phyloP scores from a whole-genome alignment of 2,113 vertebrate genomes.

The Toxotes chatareus region DNA sequence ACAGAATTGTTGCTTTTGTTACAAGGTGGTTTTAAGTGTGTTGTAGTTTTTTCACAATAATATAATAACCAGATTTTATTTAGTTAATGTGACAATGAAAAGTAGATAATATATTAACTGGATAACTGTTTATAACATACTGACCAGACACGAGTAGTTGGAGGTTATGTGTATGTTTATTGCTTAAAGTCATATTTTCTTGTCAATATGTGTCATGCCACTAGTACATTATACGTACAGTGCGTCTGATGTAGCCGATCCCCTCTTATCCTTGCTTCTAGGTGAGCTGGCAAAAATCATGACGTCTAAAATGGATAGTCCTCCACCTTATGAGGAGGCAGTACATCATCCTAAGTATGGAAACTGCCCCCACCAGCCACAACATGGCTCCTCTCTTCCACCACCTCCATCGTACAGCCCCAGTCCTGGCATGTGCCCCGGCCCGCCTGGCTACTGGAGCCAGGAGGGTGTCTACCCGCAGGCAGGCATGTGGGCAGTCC shows the following conservation, averaged over 20 bases:
- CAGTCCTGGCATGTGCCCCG: slow-evolving; percentile 38
- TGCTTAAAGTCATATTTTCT: background rate
- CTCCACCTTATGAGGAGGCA: slow-evolving; percentile 82
- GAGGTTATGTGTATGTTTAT: background rate
- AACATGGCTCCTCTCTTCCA: slow-evolving; percentile 49
- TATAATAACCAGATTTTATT: background rate
- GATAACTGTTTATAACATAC: background rate
- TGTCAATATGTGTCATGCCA: background rate
- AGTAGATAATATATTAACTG: background rate
- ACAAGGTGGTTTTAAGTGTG: background rate
- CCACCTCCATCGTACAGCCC: slow-evolving; percentile 75
- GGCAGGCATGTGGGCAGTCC: slow-evolving; percentile 60
- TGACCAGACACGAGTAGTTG: background rate
- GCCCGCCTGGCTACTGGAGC: slow-evolving; percentile 65
- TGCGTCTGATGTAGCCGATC: slow-evolving; percentile 1
- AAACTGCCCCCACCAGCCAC: slow-evolving; percentile 47
- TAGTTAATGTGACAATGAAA: background rate
- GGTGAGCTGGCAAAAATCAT: slow-evolving; percentile 50
- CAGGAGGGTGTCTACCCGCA: slow-evolving; percentile 60
- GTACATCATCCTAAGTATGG: slow-evolving; percentile 63
- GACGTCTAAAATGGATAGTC: slow-evolving; percentile 75
- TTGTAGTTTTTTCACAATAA: background rate
- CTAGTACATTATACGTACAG: background rate
- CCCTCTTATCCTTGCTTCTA: background rate
- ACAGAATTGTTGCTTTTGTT: background rate